Evolutionary conservation across 2,888 invertebrate genomes (phyloP).

Genomic region (Scrobipalpa costella): DNA sequence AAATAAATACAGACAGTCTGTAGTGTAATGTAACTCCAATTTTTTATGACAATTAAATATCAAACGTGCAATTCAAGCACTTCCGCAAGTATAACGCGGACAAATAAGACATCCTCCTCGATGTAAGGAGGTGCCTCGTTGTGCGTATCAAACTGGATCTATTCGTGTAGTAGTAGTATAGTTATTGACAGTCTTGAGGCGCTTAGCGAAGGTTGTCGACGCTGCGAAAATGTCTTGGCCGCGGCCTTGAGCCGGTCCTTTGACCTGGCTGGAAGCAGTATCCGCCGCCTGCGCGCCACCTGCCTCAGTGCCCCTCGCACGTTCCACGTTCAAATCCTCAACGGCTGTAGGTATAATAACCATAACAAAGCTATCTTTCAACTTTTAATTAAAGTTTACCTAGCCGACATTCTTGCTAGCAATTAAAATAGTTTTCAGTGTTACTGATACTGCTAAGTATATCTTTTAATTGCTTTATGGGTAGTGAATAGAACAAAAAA

Average conservation of each 20-base stretch:
- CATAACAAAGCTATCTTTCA: neutral
- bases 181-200: constrained; percentile 44
- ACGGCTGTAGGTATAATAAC: constrained; percentile 19
- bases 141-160: constrained; percentile 2
- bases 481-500: constrained; percentile 6
- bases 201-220: constrained; percentile 62
- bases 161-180: constrained; percentile 5
- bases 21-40: neutral
- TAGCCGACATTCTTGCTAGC: neutral
- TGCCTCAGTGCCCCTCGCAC: constrained; percentile 61
- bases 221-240: constrained; percentile 61
- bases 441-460: constrained; percentile 1
- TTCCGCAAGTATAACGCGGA: constrained; percentile 9
- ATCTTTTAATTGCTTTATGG: constrained; percentile 2
- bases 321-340: constrained; percentile 27
- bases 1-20: neutral
- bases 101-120: constrained; percentile 2
- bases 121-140: neutral
- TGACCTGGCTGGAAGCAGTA: constrained; percentile 65
- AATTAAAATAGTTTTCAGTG: neutral
- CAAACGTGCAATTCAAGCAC: neutral
- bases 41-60: neutral
- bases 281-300: constrained; percentile 60
- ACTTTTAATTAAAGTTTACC: neutral
- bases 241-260: constrained; percentile 71